These are phyloP conservation scores for Eubasilissa splendida DNA, from an alignment of 2,888 invertebrate species.

Conservation along the genomic window DNA sequence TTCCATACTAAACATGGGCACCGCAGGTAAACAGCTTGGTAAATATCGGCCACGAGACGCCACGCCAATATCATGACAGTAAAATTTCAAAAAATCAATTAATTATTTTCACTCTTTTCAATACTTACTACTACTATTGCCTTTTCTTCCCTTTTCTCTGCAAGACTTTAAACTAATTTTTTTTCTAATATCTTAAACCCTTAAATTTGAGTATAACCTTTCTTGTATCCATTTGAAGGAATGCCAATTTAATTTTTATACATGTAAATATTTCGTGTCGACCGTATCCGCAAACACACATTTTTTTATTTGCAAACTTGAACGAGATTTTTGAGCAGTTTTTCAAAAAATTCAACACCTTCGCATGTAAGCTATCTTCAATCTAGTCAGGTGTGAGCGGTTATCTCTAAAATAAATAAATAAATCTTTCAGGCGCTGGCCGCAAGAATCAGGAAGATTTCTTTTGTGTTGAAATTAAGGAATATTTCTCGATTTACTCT, in stretches of 20 bases:
- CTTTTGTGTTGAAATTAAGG: too few relatives aligned
- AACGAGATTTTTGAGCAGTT: too few relatives aligned
- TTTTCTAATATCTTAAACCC: background rate
- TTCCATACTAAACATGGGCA: constrained; percentile 99
- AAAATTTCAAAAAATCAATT: constrained; percentile 9
- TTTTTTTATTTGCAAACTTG: background rate
- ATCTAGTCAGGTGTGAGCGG: too few relatives aligned
- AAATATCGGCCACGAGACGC: constrained; percentile 84
- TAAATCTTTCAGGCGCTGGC: too few relatives aligned
- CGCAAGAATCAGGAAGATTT: too few relatives aligned
- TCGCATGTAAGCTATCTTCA: too few relatives aligned
- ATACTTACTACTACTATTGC: background rate
- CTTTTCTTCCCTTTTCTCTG: constrained; percentile 8
- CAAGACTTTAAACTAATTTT: constrained; percentile 17
- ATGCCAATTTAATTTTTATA: constrained; percentile 14
- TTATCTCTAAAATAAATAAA: too few relatives aligned
- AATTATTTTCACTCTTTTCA: background rate
- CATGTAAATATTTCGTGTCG: background rate
- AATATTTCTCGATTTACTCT: too few relatives aligned
- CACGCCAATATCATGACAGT: constrained; percentile 65
- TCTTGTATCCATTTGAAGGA: constrained; percentile 9
- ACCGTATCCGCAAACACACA: constrained; percentile 7
- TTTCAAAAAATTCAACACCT: too few relatives aligned
- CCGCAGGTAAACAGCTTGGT: constrained; percentile 98
- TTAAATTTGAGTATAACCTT: background rate